Percentiles rank a stretch among this genome's conserved stretches.
These are phyloP conservation scores for Macrotrachela quadricornifera DNA, from an alignment of 1,140 invertebrate species.

Conservation along the genomic window DNA sequence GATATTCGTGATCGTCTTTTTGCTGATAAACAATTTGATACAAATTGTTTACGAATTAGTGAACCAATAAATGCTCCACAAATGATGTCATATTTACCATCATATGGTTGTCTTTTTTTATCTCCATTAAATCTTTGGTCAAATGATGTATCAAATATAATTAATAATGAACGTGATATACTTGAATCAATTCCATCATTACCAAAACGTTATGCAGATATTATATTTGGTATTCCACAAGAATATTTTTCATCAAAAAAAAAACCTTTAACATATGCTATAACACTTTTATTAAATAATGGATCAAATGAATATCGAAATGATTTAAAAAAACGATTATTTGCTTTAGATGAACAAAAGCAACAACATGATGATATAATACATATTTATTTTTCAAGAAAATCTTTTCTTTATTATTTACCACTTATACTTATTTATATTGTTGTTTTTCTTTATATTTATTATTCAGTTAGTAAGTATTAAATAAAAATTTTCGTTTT, in stretches of 20 bases:
- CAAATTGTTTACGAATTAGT: neutral
- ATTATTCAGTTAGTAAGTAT: conserved; percentile 69
- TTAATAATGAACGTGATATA: neutral
- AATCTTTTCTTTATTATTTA: conserved; percentile 50
- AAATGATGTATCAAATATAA: conserved; percentile 38
- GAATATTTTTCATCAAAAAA: neutral
- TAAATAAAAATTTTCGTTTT: too few relatives aligned
- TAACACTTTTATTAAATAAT: conserved; percentile 29
- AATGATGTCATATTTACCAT: conserved; percentile 37
- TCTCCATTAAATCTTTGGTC: conserved; percentile 83
- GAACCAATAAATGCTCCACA: neutral
- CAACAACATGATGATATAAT: conserved; percentile 33
- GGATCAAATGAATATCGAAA: conserved; percentile 41
- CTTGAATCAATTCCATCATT: neutral
- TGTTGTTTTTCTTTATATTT: conserved; percentile 66
- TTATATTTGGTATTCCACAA: neutral
- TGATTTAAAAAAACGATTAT: conserved; percentile 31
- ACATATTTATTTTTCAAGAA: conserved; percentile 65
- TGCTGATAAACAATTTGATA: neutral
- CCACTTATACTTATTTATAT: conserved; percentile 61
- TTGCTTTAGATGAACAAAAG: conserved; percentile 20
- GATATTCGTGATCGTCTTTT: neutral
- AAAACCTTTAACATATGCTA: neutral
- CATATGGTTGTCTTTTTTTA: conserved; percentile 70
- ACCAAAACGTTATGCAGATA: neutral